A percentile compares a stretch with the other conserved stretches of the same genome.
Evolutionary conservation across 1,140 invertebrate species (phyloP).

Genomic region (Trachymyrmex cornetzi): DNA sequence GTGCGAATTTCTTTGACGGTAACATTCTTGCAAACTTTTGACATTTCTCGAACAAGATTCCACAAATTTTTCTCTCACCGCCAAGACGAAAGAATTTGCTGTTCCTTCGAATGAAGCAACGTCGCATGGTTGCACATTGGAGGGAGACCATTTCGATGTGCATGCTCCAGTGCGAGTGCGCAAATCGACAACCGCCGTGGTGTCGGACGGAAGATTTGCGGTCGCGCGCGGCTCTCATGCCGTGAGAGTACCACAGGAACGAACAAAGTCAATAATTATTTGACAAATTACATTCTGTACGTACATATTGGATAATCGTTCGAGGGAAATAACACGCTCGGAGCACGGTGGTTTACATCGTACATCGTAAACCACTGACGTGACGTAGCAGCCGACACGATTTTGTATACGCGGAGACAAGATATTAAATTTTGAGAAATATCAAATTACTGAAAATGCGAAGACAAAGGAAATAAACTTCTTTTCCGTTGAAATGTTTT

Average conservation of each 20-base stretch:
- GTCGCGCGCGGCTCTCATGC: not conserved
- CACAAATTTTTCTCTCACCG: constrained; percentile 8
- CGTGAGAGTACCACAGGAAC: not conserved
- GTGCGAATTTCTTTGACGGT: not conserved
- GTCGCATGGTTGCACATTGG: not conserved
- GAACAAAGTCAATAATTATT: constrained; percentile 44
- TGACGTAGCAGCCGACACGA: no score
- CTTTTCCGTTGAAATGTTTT: not conserved
- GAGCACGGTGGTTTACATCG: not conserved
- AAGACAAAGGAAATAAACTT: not conserved
- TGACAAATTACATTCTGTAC: constrained; percentile 45
- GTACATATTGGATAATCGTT: constrained; percentile 15
- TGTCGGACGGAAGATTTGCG: constrained; percentile 10
- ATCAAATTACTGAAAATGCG: not conserved
- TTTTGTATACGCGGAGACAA: not conserved
- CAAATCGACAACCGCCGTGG: not conserved
- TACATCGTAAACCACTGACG: not conserved
- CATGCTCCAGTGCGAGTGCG: no score
- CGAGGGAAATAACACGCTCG: not conserved
- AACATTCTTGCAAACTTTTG: constrained; percentile 24
- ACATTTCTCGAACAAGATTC: constrained; percentile 32
- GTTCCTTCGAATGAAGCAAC: not conserved
- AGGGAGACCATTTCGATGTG: not conserved
- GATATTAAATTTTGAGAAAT: not conserved
- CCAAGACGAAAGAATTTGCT: not conserved